phyloP scores from a whole-genome alignment of 1,140 invertebrate genomes.

The Hylaeus anthracinus region DNA sequence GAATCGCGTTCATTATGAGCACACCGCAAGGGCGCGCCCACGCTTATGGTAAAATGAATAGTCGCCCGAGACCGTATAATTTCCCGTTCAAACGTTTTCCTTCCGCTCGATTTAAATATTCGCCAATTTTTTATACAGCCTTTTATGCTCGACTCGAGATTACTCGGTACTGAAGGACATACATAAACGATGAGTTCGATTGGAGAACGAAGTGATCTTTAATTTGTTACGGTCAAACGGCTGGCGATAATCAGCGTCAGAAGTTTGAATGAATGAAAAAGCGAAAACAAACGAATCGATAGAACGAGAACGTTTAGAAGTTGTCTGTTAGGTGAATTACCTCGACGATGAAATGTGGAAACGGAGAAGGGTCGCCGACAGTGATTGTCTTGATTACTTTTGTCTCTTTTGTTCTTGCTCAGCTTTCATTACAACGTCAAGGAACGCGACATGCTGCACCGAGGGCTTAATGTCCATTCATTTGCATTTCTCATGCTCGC shows the following conservation, averaged over 20 bases:
- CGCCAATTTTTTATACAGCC: not conserved
- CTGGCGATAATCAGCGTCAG: no score
- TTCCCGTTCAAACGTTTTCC: not conserved
- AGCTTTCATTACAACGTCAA: conserved; percentile 13
- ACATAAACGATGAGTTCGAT: no score
- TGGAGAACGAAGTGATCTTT: no score
- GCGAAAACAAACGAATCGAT: no score
- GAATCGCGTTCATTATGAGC: conserved; percentile 41
- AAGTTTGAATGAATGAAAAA: not conserved
- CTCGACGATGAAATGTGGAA: not conserved
- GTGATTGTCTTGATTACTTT: conserved; percentile 27
- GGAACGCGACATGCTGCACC: not conserved
- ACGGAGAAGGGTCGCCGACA: not conserved
- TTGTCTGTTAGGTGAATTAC: not conserved
- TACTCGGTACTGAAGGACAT: not conserved
- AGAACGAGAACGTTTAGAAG: not conserved
- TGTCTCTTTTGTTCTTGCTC: conserved; percentile 9
- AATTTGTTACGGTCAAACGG: no score
- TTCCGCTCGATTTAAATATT: not conserved
- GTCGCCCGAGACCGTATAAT: conserved; percentile 18
- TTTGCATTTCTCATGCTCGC: not conserved
- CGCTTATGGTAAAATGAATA: conserved; percentile 46
- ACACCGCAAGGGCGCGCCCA: conserved; percentile 25
- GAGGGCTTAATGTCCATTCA: not conserved
- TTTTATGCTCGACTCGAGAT: not conserved